Percentiles rank a stretch among this genome's conserved stretches.
Evolutionary conservation across 2,797 vertebrate species (phyloP).

Genomic region (Mormyrus proboscirostris): DNA sequence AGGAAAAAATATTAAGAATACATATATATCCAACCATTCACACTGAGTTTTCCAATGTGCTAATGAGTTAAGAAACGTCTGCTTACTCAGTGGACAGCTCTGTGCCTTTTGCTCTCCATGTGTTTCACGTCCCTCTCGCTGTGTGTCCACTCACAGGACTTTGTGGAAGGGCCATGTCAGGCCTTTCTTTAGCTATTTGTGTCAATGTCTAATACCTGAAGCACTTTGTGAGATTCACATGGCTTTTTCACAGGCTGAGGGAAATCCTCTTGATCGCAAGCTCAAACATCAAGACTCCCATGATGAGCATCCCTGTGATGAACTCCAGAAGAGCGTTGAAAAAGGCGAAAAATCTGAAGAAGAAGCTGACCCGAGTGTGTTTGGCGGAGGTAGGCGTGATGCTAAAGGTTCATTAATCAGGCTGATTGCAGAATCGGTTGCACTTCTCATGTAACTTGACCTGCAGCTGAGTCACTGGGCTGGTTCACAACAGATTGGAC

Average conservation of each 20-base stretch:
- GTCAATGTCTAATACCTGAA: neutral
- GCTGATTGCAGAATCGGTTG: neutral
- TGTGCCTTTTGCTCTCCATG: too few species aligned
- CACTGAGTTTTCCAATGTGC: neutral
- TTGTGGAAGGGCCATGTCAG: neutral
- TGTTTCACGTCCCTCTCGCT: neutral
- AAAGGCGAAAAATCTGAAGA: constrained; percentile 73
- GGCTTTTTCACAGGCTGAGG: constrained; percentile 64
- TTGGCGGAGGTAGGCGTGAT: constrained; percentile 73
- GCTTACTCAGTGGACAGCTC: neutral
- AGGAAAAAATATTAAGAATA: neutral
- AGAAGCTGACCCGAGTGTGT: constrained; percentile 76
- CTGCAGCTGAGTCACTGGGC: neutral
- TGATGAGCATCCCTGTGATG: constrained; percentile 87
- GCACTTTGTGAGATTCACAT: neutral
- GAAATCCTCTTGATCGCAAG: constrained; percentile 91
- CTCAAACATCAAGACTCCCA: constrained; percentile 88
- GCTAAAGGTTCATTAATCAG: neutral
- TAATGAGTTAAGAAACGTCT: neutral
- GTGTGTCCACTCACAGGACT: neutral
- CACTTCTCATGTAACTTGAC: neutral
- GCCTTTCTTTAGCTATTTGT: neutral
- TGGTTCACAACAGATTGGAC: neutral
- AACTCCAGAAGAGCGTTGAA: constrained; percentile 73
- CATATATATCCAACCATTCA: neutral